Evolutionary conservation across 2,888 invertebrate genomes (phyloP).

Genomic region (Onchidella celtica): DNA sequence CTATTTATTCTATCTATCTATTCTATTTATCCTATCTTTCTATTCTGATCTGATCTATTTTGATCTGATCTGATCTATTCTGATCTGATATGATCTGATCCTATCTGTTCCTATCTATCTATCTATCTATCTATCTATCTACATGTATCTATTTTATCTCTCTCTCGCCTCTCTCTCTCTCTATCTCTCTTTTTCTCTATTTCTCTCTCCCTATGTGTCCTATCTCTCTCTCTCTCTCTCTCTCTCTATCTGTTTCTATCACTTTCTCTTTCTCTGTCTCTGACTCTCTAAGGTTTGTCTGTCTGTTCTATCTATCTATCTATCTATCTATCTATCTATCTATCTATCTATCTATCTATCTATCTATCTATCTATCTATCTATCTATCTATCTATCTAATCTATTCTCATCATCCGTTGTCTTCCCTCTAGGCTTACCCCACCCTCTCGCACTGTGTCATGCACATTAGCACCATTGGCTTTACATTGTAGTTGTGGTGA

Average conservation of each 20-base stretch:
- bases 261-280: background rate
- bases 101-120: too few relatives aligned
- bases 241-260: background rate
- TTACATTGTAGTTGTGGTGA: too few relatives aligned
- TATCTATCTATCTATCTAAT: background rate
- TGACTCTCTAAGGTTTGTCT: background rate
- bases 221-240: background rate
- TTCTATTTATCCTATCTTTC: too few relatives aligned
- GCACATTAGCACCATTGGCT: too few relatives aligned
- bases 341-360: background rate
- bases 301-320: background rate
- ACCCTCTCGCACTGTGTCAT: too few relatives aligned
- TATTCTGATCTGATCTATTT: too few relatives aligned
- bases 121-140: background rate
- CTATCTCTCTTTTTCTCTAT: too few relatives aligned
- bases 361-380: background rate
- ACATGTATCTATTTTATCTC: background rate
- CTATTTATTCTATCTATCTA: too few relatives aligned
- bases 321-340: background rate
- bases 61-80: too few relatives aligned
- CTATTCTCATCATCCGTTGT: background rate
- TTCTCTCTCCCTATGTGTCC: too few relatives aligned
- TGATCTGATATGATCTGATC: too few relatives aligned
- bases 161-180: background rate
- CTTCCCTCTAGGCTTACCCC: too few relatives aligned